Evolutionary conservation across 2,113 vertebrate species (phyloP).

Genomic region (Andinoacara biseriatus): DNA sequence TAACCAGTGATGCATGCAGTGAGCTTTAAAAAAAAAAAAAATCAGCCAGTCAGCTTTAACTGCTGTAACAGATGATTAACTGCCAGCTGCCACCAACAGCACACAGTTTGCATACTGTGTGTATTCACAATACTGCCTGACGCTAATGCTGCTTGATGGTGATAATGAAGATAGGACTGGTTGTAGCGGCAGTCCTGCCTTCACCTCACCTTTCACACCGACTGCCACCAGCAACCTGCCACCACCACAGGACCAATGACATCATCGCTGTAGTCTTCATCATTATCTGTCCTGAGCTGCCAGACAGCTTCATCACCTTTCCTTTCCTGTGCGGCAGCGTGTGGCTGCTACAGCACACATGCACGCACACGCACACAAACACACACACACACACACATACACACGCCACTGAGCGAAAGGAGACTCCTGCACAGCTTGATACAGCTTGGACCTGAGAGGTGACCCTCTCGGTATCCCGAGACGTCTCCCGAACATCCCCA

Average conservation of each 20-base stretch:
- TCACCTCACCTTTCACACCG: constrained; percentile 28
- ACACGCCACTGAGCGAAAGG: not conserved
- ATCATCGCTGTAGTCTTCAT: constrained; percentile 66
- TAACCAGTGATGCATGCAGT: not conserved
- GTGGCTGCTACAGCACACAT: not conserved
- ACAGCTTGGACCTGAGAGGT: constrained; percentile 54
- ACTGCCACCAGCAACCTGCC: constrained; percentile 35
- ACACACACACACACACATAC: constrained; percentile 5
- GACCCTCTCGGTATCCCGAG: constrained; percentile 37
- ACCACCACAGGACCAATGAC: constrained; percentile 55
- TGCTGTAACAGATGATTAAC: not conserved
- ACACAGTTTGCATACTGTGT: not conserved
- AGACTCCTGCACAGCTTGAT: constrained; percentile 41
- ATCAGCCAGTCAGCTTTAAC: not conserved
- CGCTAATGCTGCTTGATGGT: not conserved
- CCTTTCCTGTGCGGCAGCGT: constrained; percentile 24
- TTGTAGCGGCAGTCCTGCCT: not conserved
- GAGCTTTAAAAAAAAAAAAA: not conserved
- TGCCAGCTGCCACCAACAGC: not conserved
- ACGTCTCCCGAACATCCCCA: constrained; percentile 32
- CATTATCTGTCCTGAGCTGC: constrained; percentile 38
- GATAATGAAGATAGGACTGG: not conserved
- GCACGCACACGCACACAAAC: not conserved
- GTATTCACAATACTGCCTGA: not conserved
- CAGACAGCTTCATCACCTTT: constrained; percentile 53